Percentiles rank a stretch among this genome's conserved stretches.
These are phyloP conservation scores for Drosophila biarmipes DNA, from an alignment of 1,140 invertebrate species.

Conservation along the genomic window DNA sequence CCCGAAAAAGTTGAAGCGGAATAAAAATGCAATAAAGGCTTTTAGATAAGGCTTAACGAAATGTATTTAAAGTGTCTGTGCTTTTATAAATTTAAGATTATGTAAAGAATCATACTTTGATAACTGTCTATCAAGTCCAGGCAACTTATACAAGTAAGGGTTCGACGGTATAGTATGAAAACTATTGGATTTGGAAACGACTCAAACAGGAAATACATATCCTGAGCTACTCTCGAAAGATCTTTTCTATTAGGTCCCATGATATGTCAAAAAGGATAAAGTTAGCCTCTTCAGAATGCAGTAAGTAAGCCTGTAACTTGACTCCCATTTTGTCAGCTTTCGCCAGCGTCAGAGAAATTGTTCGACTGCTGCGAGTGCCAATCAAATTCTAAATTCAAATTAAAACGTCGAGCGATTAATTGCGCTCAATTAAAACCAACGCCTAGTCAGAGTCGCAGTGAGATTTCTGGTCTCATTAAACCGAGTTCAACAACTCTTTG, in stretches of 20 bases:
- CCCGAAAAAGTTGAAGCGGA: conserved; percentile 19
- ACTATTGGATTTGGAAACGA: no score
- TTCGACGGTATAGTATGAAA: no score
- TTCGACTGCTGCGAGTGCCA: conserved; percentile 24
- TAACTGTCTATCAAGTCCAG: no score
- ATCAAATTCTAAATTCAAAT: conserved; percentile 52
- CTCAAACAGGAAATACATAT: no score
- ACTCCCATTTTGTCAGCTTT: no score
- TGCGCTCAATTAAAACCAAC: conserved; percentile 67
- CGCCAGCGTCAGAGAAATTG: conserved; percentile 1
- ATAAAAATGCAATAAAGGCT: conserved; percentile 26
- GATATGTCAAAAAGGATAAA: neutral
- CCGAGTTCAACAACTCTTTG: conserved; percentile 60
- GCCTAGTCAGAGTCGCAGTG: conserved; percentile 26
- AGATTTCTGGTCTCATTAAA: conserved; percentile 59
- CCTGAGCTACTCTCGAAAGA: neutral
- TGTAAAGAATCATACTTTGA: no score
- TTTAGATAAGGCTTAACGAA: conserved; percentile 2
- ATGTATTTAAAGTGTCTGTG: neutral
- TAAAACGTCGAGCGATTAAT: conserved; percentile 62
- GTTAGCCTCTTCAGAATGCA: neutral
- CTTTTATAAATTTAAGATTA: no score
- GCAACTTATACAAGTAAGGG: no score
- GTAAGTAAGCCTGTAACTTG: conserved; percentile 2
- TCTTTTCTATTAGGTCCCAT: neutral